Conservation (phyloP, 2,888 invertebrate species). For the Apomyelois bistriatella region DNA sequence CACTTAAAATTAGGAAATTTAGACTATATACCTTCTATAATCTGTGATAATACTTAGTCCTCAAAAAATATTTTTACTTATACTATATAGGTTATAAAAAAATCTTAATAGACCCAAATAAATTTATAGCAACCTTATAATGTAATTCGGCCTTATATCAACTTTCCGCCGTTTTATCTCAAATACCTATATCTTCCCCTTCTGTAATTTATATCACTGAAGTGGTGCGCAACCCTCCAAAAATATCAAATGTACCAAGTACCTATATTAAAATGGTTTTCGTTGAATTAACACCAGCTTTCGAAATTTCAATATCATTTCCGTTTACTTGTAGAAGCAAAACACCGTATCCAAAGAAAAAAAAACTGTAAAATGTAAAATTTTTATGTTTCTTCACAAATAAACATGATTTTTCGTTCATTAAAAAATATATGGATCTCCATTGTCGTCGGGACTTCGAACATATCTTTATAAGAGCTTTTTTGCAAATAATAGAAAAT, state of each 20-base stretch:
- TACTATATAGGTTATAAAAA: no score
- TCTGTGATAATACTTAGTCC: no score
- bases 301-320: constrained; percentile 18
- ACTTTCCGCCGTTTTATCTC: constrained; percentile 11
- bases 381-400: no score
- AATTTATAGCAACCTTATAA: constrained; percentile 6
- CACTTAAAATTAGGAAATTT: no score
- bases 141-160: constrained; percentile 9
- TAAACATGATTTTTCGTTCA: no score
- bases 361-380: neutral
- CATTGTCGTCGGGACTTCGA: no score
- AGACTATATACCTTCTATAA: no score
- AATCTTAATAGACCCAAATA: constrained; percentile 2
- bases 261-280: constrained; percentile 27
- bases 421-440: no score
- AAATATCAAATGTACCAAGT: constrained; percentile 28
- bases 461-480: no score
- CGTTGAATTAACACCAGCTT: constrained; percentile 31
- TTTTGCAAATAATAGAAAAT: neutral
- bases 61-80: no score
- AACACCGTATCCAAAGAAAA: neutral
- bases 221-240: constrained; percentile 27
- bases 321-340: neutral
- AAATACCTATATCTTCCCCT: constrained; percentile 11
- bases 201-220: constrained; percentile 16